phyloP scores from a whole-genome alignment of 2,888 invertebrate species.

The Thymelicus acteon region DNA sequence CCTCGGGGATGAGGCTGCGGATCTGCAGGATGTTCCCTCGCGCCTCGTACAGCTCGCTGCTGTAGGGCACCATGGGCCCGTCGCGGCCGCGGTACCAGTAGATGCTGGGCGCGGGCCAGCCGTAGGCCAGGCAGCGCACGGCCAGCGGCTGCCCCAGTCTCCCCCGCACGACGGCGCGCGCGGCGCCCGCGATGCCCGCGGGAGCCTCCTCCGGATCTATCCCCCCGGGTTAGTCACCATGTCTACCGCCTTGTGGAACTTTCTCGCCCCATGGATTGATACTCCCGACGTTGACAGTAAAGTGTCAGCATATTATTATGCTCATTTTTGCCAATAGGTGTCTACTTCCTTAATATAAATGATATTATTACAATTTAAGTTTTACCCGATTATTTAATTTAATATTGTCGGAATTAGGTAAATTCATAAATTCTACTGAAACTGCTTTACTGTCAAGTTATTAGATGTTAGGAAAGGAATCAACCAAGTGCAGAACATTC shows the following conservation, averaged over 20 bases:
- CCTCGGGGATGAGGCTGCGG: constrained; percentile 87
- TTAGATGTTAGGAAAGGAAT: background rate
- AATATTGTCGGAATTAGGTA: too few relatives aligned
- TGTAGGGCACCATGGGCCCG: constrained; percentile 89
- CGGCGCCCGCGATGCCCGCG: constrained; percentile 88
- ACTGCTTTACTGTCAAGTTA: constrained; percentile 13
- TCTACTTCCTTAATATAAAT: too few relatives aligned
- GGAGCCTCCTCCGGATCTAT: constrained; percentile 85
- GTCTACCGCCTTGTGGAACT: constrained; percentile 50
- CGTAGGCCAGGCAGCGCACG: constrained; percentile 92
- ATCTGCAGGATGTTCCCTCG: constrained; percentile 91
- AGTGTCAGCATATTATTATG: background rate
- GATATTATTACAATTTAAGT: too few relatives aligned
- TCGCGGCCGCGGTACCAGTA: constrained; percentile 93
- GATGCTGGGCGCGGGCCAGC: constrained; percentile 91
- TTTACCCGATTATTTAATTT: too few relatives aligned
- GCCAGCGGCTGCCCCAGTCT: constrained; percentile 88
- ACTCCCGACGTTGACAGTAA: constrained; percentile 1
- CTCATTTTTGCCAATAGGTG: too few relatives aligned
- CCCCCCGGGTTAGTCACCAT: constrained; percentile 58
- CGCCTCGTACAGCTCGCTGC: constrained; percentile 88
- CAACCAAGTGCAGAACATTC: constrained; percentile 39
- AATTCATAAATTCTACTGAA: background rate
- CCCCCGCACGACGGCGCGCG: constrained; percentile 87
- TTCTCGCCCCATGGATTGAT: constrained; percentile 12